Evolutionary conservation across 2,797 vertebrate species (phyloP).

Genomic region (Typhlichthys eigenmanni): DNA sequence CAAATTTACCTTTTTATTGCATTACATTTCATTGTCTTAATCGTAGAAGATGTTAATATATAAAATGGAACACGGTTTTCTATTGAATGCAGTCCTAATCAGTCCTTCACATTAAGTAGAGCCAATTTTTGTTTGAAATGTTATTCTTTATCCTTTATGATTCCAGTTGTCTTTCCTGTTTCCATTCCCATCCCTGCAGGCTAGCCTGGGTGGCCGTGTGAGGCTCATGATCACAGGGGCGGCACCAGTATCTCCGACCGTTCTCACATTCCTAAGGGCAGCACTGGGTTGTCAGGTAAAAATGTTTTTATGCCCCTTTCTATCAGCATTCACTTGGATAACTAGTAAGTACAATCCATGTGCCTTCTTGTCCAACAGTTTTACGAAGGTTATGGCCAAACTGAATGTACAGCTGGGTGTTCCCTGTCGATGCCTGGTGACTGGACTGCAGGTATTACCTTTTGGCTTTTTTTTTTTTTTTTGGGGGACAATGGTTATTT

Average conservation of each 20-base stretch:
- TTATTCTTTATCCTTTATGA: no score
- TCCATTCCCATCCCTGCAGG: slow-evolving; percentile 65
- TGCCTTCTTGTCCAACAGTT: slow-evolving; percentile 75
- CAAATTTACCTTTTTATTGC: not conserved
- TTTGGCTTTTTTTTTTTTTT: not conserved
- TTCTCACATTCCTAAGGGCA: slow-evolving; percentile 89
- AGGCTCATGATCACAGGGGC: slow-evolving; percentile 93
- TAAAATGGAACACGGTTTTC: no score
- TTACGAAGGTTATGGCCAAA: slow-evolving; percentile 98
- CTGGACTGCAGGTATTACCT: slow-evolving; percentile 88
- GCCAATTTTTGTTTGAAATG: not conserved
- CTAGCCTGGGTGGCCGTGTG: slow-evolving; percentile 89
- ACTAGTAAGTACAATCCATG: not conserved
- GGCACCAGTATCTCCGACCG: slow-evolving; percentile 90
- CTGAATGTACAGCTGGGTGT: slow-evolving; percentile 94
- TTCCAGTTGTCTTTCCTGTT: not conserved
- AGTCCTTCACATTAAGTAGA: not conserved
- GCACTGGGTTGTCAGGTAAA: slow-evolving; percentile 96
- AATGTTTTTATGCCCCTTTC: not conserved
- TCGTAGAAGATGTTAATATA: not conserved
- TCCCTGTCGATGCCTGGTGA: slow-evolving; percentile 89
- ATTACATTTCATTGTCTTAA: not conserved
- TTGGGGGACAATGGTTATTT: no score
- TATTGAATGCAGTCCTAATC: no score
- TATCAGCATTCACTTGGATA: not conserved